phyloP scores from a whole-genome alignment of 2,113 vertebrate genomes.

The Panthera leo region DNA sequence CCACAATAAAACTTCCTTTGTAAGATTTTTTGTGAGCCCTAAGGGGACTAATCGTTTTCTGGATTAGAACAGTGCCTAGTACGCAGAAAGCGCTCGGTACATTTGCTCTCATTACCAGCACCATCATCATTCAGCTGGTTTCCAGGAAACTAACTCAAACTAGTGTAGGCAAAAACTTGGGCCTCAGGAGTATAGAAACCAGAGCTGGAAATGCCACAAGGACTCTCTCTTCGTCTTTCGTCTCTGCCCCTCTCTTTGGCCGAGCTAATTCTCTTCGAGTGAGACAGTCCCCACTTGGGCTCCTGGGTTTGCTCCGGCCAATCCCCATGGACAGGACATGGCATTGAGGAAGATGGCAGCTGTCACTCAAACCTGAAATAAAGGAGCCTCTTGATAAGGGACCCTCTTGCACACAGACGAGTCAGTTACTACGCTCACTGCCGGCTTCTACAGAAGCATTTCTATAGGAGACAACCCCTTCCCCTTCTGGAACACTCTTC shows the following conservation, averaged over 20 bases:
- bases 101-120: background rate
- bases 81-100: background rate
- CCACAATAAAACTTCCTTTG: background rate
- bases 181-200: background rate
- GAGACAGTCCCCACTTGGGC: background rate
- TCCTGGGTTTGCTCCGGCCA: too few relatives aligned
- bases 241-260: background rate
- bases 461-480: background rate
- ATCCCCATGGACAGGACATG: fast-evolving
- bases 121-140: fast-evolving
- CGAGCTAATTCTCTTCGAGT: background rate
- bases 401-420: fast-evolving
- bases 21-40: background rate
- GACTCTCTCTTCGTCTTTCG: background rate
- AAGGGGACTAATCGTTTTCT: background rate
- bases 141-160: background rate
- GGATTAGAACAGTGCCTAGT: background rate
- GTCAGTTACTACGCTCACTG: background rate
- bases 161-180: background rate
- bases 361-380: background rate
- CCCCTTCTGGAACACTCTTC: background rate
- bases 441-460: too few relatives aligned
- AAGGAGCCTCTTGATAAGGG: fast-evolving
- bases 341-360: background rate
- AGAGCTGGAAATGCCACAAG: background rate